phyloP scores from a whole-genome alignment of 2,797 vertebrate genomes.

The Aldrovandia affinis region DNA sequence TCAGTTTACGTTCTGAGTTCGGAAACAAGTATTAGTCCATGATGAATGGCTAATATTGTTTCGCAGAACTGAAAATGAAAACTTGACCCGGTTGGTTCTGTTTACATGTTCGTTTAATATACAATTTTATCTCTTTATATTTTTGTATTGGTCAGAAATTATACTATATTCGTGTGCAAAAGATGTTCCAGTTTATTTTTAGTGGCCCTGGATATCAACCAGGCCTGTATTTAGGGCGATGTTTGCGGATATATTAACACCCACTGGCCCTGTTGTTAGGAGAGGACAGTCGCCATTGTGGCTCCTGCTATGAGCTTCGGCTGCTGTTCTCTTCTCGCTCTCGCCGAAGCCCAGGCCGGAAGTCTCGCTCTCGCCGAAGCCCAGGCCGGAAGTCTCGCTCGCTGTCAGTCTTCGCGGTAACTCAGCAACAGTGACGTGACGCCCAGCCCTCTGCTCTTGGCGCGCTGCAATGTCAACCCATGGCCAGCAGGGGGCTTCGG shows the following conservation, averaged over 20 bases:
- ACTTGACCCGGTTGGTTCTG: conserved; percentile 82
- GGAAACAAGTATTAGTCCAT: conserved; percentile 73
- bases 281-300: conserved; percentile 83
- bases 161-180: conserved; percentile 81
- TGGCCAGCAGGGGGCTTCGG: conserved; percentile 34
- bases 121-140: conserved; percentile 72
- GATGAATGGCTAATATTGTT: conserved; percentile 71
- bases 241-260: conserved; percentile 82
- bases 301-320: conserved; percentile 69
- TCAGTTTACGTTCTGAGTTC: conserved; percentile 68
- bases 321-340: conserved; percentile 23
- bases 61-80: conserved; percentile 79
- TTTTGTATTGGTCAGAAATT: conserved; percentile 78
- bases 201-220: conserved; percentile 81
- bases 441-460: conserved; percentile 53
- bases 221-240: conserved; percentile 84
- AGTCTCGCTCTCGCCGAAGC: conserved; percentile 37
- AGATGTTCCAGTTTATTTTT: conserved; percentile 85
- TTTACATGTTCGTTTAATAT: conserved; percentile 84
- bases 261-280: conserved; percentile 74
- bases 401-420: conserved; percentile 65
- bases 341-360: conserved; percentile 56
- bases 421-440: conserved; percentile 54
- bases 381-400: conserved; percentile 60
- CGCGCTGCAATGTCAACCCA: conserved; percentile 28